Conservation (phyloP, 2,797 vertebrate species). For the Dromococcyx pavoninus region DNA sequence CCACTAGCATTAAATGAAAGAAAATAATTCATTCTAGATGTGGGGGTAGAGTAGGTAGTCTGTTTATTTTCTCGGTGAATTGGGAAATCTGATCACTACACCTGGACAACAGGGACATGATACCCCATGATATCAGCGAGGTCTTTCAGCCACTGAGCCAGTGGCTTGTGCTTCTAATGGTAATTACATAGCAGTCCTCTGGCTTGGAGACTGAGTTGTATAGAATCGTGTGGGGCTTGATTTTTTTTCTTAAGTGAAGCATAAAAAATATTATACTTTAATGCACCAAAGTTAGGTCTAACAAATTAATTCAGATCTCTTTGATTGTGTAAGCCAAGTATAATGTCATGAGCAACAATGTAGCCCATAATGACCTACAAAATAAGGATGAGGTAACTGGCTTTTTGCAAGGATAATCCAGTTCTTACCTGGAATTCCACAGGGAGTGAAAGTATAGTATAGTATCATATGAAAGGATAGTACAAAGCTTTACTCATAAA, state of each 20-base stretch:
- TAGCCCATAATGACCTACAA: background rate
- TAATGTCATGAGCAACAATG: background rate
- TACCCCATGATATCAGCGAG: background rate
- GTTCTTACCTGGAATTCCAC: background rate
- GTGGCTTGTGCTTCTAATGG: background rate
- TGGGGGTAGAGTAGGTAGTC: background rate
- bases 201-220: background rate
- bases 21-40: background rate
- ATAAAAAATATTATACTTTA: background rate
- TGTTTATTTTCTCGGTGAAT: background rate
- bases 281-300: background rate
- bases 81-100: background rate
- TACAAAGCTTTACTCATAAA: background rate
- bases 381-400: background rate
- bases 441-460: background rate
- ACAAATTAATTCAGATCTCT: constrained; percentile 4
- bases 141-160: background rate
- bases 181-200: background rate
- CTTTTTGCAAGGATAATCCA: background rate
- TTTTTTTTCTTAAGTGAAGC: background rate
- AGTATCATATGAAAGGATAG: background rate
- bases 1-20: background rate
- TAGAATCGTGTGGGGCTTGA: background rate
- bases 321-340: constrained; percentile 1
- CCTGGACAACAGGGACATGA: background rate